Conservation (phyloP, 2,113 vertebrate genomes). For the Heterotis niloticus region DNA sequence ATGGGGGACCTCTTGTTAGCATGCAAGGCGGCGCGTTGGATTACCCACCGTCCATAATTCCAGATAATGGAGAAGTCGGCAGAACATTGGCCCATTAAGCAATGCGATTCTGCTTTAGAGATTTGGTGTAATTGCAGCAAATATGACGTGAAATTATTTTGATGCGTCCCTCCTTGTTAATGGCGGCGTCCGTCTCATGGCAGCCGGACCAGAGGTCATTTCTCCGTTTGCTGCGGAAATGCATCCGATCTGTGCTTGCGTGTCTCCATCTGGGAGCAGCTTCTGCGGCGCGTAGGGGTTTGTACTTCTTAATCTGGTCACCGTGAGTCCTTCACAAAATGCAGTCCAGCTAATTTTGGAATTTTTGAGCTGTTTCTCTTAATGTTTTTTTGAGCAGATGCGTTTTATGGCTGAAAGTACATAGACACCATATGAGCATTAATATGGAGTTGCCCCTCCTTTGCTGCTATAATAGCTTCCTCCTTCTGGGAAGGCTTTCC, state of each 20-base stretch:
- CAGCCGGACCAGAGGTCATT: neutral
- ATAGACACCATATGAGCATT: no score
- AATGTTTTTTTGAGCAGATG: neutral
- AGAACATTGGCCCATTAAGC: neutral
- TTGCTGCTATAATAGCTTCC: no score
- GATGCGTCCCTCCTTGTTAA: slow-evolving; percentile 1
- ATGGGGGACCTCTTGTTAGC: neutral
- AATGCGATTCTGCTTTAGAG: neutral
- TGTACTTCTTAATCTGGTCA: neutral
- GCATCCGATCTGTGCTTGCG: neutral
- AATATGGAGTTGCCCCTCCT: no score
- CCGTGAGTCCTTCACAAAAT: neutral
- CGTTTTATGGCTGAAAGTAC: no score
- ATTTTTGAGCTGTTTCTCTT: neutral
- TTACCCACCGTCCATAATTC: neutral
- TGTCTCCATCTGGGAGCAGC: neutral
- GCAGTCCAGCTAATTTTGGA: neutral
- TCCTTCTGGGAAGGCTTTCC: no score
- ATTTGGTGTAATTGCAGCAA: slow-evolving; percentile 15
- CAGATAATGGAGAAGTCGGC: slow-evolving; percentile 20
- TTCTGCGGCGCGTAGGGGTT: neutral
- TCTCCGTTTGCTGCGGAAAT: slow-evolving; percentile 2
- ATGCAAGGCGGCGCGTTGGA: neutral
- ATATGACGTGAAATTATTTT: neutral
- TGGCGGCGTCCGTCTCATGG: neutral